Percentiles rank a stretch among this genome's conserved stretches.
Evolutionary conservation across 2,888 invertebrate genomes (phyloP).

Genomic region (Poecilobothrus nobilitatus): DNA sequence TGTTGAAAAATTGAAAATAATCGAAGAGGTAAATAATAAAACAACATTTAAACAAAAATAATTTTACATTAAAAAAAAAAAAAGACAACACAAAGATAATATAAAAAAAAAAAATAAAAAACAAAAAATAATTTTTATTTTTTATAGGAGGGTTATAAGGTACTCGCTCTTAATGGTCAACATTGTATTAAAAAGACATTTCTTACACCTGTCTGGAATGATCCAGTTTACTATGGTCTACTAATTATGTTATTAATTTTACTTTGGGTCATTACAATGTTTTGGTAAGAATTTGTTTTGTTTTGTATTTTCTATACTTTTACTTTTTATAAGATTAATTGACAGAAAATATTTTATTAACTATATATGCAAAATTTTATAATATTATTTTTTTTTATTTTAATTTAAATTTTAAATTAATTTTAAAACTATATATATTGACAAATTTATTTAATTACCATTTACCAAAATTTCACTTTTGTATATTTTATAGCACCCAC

Average conservation of each 20-base stretch:
- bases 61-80: too few relatives aligned
- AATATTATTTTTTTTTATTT: too few relatives aligned
- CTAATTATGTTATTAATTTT: slow-evolving; percentile 39
- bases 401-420: background rate
- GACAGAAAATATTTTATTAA: too few relatives aligned
- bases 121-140: background rate
- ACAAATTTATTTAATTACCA: background rate
- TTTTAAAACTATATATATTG: background rate
- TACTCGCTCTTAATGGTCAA: slow-evolving; percentile 37
- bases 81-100: background rate
- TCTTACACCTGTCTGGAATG: slow-evolving; percentile 42
- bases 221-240: slow-evolving; percentile 40
- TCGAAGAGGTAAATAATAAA: slow-evolving; percentile 27
- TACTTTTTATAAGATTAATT: too few relatives aligned
- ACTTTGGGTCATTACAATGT: slow-evolving; percentile 41
- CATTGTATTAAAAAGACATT: slow-evolving; percentile 41
- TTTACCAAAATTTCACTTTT: background rate
- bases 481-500: slow-evolving; percentile 34
- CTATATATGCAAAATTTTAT: too few relatives aligned
- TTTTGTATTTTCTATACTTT: too few relatives aligned
- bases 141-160: slow-evolving; percentile 35
- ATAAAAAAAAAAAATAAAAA: slow-evolving; percentile 2
- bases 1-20: slow-evolving; percentile 35
- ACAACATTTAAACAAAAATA: background rate
- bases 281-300: slow-evolving; percentile 32